Conservation (phyloP, 64 coral and sea anemone species). For the Orbicella faveolata region DNA sequence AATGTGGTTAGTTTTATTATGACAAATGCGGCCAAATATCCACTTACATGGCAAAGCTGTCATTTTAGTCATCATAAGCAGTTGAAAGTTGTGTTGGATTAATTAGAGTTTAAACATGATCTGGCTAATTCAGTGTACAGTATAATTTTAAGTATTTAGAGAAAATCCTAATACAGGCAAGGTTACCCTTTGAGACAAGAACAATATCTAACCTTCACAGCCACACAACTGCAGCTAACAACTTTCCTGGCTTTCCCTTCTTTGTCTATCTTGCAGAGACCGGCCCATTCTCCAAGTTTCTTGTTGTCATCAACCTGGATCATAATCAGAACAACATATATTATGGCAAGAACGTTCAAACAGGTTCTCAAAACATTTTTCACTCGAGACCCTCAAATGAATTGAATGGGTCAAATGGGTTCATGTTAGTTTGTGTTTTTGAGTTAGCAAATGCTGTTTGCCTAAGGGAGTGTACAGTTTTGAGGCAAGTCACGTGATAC, state of each 20-base stretch:
- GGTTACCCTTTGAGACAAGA: not conserved
- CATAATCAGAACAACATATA: not conserved
- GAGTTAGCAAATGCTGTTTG: too few relatives aligned
- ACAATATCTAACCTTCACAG: conserved; percentile 66
- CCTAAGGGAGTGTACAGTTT: too few relatives aligned
- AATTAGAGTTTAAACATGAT: too few relatives aligned
- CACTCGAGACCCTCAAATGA: too few relatives aligned
- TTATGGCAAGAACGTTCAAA: too few relatives aligned
- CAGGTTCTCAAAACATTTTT: too few relatives aligned
- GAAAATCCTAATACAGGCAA: not conserved
- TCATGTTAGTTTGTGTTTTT: too few relatives aligned
- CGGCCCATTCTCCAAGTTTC: conserved; percentile 98
- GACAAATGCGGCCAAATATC: not conserved
- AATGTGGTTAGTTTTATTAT: not conserved
- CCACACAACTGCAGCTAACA: conserved; percentile 98
- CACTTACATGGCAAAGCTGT: not conserved
- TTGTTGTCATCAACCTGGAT: conserved; percentile 90
- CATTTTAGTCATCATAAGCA: not conserved
- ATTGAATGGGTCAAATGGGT: too few relatives aligned
- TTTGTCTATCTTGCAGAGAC: conserved; percentile 99
- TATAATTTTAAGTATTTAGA: too few relatives aligned
- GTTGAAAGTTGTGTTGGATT: too few relatives aligned
- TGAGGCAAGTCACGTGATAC: too few relatives aligned
- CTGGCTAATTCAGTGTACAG: too few relatives aligned
- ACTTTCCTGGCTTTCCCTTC: conserved; percentile 99